Percentiles rank a stretch among this genome's conserved stretches.
These are phyloP conservation scores for Mycalesis mineus DNA, from an alignment of 2,888 invertebrate species.

Conservation along the genomic window DNA sequence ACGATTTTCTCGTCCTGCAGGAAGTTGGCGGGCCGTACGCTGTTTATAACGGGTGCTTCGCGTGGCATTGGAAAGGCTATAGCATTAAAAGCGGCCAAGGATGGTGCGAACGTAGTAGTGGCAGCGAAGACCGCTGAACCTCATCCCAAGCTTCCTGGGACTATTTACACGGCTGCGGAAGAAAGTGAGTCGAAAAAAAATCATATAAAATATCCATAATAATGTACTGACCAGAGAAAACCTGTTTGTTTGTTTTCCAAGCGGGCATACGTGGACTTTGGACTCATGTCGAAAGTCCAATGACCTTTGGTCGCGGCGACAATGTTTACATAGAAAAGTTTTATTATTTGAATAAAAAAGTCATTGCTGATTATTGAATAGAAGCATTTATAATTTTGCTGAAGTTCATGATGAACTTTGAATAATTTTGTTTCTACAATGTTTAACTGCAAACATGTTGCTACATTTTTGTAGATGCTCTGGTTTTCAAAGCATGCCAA, in stretches of 20 bases:
- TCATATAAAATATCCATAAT: background rate
- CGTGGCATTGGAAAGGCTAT: constrained; percentile 98
- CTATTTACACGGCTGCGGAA: constrained; percentile 93
- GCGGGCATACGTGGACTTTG: constrained; percentile 30
- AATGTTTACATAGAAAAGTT: background rate
- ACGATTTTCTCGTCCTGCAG: constrained; percentile 39
- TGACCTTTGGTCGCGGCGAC: constrained; percentile 25
- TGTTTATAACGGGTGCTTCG: constrained; percentile 97
- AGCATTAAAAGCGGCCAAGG: constrained; percentile 92
- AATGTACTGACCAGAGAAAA: background rate
- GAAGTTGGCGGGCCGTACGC: constrained; percentile 88
- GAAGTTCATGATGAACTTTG: too few relatives aligned
- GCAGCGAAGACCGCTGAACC: constrained; percentile 95
- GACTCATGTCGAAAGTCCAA: constrained; percentile 23
- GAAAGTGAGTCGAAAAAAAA: constrained; percentile 82
- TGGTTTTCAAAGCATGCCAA: too few relatives aligned
- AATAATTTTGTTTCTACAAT: too few relatives aligned
- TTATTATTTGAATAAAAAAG: background rate
- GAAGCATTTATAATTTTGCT: too few relatives aligned
- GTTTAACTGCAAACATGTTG: too few relatives aligned
- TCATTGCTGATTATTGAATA: too few relatives aligned
- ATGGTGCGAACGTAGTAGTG: constrained; percentile 94
- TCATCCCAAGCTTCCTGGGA: constrained; percentile 94
- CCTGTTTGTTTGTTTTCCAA: background rate
- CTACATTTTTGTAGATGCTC: too few relatives aligned